Conservation (phyloP, 2,113 vertebrate genomes). For the Camarhynchus parvulus region DNA sequence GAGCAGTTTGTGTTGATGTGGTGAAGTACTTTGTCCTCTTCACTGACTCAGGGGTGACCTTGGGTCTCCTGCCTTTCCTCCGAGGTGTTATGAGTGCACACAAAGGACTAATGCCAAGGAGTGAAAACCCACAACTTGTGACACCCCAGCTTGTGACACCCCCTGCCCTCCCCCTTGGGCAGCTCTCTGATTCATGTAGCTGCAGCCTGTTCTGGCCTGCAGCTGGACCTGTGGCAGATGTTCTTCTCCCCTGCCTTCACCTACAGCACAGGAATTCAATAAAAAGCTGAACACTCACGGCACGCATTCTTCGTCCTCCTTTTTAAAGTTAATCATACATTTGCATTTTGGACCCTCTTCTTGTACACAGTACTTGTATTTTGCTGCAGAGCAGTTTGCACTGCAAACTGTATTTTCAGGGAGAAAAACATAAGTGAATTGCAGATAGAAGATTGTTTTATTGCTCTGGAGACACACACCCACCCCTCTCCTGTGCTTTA, state of each 20-base stretch:
- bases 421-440: not conserved
- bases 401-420: constrained; percentile 13
- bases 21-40: not conserved
- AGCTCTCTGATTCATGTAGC: not conserved
- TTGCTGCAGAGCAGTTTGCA: fast-evolving
- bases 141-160: not conserved
- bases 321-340: not conserved
- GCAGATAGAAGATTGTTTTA: not conserved
- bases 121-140: not conserved
- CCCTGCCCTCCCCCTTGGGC: not conserved
- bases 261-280: not conserved
- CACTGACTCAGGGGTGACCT: not conserved
- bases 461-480: not conserved
- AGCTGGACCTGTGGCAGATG: not conserved
- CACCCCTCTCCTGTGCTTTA: not conserved
- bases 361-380: not conserved
- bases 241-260: not conserved
- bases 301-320: fast-evolving
- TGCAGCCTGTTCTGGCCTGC: not conserved
- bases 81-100: not conserved
- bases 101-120: not conserved
- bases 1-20: not conserved
- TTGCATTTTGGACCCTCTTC: fast-evolving
- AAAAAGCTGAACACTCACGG: constrained; percentile 38
- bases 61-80: not conserved